phyloP scores from a whole-genome alignment of 2,888 invertebrate species.

The Cryptus viduatorius region DNA sequence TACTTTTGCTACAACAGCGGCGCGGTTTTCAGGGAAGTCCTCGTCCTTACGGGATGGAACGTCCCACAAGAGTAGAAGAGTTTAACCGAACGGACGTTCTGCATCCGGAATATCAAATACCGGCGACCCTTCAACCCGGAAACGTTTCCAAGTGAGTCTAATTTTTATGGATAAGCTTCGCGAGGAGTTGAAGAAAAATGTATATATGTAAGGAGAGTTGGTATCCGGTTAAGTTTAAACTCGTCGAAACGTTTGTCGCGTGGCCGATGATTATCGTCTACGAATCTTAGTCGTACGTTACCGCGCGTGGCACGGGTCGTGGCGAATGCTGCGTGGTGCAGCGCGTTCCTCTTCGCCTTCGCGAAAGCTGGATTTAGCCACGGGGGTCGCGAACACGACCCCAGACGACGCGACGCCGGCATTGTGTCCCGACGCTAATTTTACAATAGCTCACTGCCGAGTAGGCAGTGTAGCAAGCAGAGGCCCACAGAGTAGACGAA shows the following conservation, averaged over 20 bases:
- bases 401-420: slow-evolving; percentile 83
- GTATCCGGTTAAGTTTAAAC: not conserved
- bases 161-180: slow-evolving; percentile 33
- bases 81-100: slow-evolving; percentile 82
- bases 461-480: slow-evolving; percentile 59
- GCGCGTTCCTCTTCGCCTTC: slow-evolving; percentile 60
- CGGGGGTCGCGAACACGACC: slow-evolving; percentile 83
- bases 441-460: slow-evolving; percentile 80
- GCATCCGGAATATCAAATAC: slow-evolving; percentile 83
- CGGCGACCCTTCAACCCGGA: slow-evolving; percentile 81
- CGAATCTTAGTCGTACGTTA: slow-evolving; percentile 2
- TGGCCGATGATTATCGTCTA: not conserved
- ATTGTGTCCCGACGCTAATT: slow-evolving; percentile 84
- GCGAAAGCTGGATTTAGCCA: slow-evolving; percentile 81
- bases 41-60: slow-evolving; percentile 80
- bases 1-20: slow-evolving; percentile 63
- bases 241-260: slow-evolving; percentile 5
- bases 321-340: slow-evolving; percentile 70
- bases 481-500: slow-evolving; percentile 17
- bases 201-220: too few relatives aligned
- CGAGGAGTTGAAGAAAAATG: too few relatives aligned
- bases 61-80: slow-evolving; percentile 79
- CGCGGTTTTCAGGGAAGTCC: slow-evolving; percentile 75
- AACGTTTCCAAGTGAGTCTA: slow-evolving; percentile 83
- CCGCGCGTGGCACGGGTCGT: slow-evolving; percentile 15